phyloP scores from a whole-genome alignment of 2,888 invertebrate species.

The Rugalucina vietnamica region DNA sequence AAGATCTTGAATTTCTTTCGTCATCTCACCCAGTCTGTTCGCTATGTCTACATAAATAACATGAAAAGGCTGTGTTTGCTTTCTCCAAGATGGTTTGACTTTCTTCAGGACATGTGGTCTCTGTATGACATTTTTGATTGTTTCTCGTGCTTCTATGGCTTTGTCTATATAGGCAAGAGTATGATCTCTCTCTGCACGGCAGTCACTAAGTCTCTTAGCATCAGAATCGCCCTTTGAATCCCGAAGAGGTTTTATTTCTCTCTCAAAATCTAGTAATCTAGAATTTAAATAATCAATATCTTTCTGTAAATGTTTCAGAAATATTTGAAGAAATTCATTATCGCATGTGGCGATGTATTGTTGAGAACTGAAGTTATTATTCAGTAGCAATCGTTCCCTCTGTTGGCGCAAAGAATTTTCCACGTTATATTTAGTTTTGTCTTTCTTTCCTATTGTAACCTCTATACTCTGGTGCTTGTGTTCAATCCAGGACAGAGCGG shows the following conservation, averaged over 20 bases:
- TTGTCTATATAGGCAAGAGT: slow-evolving; percentile 58
- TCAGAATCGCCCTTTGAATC: slow-evolving; percentile 40
- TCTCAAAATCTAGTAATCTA: slow-evolving; percentile 64
- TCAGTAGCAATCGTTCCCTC: slow-evolving; percentile 63
- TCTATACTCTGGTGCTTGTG: slow-evolving; percentile 58
- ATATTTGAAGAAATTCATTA: slow-evolving; percentile 63
- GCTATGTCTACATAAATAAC: slow-evolving; percentile 72
- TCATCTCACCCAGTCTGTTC: slow-evolving; percentile 61
- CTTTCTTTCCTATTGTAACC: slow-evolving; percentile 65
- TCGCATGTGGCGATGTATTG: slow-evolving; percentile 63
- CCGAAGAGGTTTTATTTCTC: slow-evolving; percentile 66
- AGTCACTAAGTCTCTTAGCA: slow-evolving; percentile 36
- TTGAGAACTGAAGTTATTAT: slow-evolving; percentile 65
- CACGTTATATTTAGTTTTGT: slow-evolving; percentile 63
- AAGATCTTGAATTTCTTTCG: slow-evolving; percentile 67
- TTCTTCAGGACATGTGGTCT: slow-evolving; percentile 56
- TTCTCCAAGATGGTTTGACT: slow-evolving; percentile 53
- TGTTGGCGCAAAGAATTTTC: slow-evolving; percentile 67
- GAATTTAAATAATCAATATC: slow-evolving; percentile 67
- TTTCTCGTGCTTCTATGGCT: slow-evolving; percentile 70
- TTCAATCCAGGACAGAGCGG: slow-evolving; percentile 57
- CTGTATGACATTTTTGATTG: slow-evolving; percentile 71
- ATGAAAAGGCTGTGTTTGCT: slow-evolving; percentile 62
- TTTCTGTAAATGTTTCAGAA: slow-evolving; percentile 69
- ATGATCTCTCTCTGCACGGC: slow-evolving; percentile 64